phyloP scores from a whole-genome alignment of 2,888 invertebrate genomes.

The Cataglyphis albicans region DNA sequence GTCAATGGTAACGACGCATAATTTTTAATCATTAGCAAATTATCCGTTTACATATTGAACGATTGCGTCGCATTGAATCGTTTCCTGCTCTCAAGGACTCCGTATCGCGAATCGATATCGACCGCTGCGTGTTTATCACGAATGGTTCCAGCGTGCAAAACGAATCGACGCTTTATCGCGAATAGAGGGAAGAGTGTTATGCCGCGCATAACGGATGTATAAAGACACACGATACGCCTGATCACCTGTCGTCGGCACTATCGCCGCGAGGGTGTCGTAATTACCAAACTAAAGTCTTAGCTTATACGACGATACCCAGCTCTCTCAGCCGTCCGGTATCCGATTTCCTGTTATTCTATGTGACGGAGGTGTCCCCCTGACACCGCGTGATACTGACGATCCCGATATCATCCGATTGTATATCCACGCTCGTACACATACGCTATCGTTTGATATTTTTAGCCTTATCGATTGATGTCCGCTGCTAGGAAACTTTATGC shows the following conservation, averaged over 20 bases:
- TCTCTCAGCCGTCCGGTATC: constrained; percentile 63
- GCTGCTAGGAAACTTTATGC: neutral
- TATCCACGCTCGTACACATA: neutral
- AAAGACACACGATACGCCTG: constrained; percentile 78
- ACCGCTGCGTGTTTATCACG: constrained; percentile 24
- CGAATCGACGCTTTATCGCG: constrained; percentile 31
- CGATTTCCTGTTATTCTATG: constrained; percentile 77
- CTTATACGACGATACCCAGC: constrained; percentile 49
- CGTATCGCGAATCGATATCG: constrained; percentile 38
- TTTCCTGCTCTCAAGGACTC: constrained; percentile 37
- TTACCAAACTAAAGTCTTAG: constrained; percentile 75
- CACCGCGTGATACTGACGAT: constrained; percentile 59
- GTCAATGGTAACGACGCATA: neutral
- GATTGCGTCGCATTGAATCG: neutral
- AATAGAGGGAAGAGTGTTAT: constrained; percentile 55
- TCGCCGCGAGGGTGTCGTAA: constrained; percentile 73
- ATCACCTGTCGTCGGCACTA: constrained; percentile 76
- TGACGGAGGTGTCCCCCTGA: constrained; percentile 51
- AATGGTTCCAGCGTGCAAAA: constrained; percentile 5
- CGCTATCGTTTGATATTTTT: constrained; percentile 62
- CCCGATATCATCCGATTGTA: constrained; percentile 55
- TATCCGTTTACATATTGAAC: neutral
- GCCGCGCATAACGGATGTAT: constrained; percentile 79
- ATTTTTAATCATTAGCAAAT: constrained; percentile 36
- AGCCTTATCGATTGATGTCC: constrained; percentile 57